phyloP scores from a whole-genome alignment of 2,113 vertebrate genomes.

The Callospermophilus lateralis region DNA sequence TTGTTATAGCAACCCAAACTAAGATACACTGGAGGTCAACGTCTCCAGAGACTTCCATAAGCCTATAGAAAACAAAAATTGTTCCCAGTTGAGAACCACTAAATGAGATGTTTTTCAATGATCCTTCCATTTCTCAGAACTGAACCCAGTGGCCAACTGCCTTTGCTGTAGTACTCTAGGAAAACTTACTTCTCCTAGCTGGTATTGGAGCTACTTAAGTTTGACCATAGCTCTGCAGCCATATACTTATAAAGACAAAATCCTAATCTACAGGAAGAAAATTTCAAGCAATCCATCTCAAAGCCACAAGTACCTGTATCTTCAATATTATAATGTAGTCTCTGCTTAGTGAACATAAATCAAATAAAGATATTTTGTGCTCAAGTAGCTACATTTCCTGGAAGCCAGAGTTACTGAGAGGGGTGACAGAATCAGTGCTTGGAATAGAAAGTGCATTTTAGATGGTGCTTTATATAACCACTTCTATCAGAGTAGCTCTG shows the following conservation, averaged over 20 bases:
- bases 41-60: not conserved
- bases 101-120: not conserved
- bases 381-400: not conserved
- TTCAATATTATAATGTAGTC: not conserved
- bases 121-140: not conserved
- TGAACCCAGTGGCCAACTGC: not conserved
- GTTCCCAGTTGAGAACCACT: not conserved
- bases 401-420: not conserved
- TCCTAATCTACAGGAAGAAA: not conserved
- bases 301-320: not conserved
- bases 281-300: not conserved
- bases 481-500: not conserved
- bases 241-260: not conserved
- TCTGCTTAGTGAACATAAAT: not conserved
- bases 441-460: not conserved
- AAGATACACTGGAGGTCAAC: not conserved
- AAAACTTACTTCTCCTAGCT: not conserved
- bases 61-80: not conserved
- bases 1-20: not conserved
- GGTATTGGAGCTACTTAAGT: not conserved
- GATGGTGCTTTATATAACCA: not conserved
- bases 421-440: not conserved
- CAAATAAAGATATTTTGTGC: not conserved
- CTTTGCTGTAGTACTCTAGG: not conserved
- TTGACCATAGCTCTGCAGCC: not conserved